Base-by-base conservation (phyloP, 1,140 invertebrate genomes). In the Aphidius gifuensis region DNA sequence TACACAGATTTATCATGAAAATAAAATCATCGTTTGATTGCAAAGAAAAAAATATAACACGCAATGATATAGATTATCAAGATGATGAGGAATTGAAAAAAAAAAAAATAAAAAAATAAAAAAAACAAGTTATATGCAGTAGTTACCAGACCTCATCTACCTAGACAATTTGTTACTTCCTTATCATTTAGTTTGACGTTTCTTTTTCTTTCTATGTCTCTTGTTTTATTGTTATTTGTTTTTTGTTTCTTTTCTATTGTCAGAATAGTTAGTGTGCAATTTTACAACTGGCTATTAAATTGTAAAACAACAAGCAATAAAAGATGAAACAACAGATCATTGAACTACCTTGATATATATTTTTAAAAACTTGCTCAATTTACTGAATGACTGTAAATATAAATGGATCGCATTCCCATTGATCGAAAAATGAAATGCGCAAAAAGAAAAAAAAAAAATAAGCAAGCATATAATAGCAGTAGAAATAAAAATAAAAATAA, bases 81-180 rank as follows among this genome's bases (percentile, higher is more conserved):
- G 23, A 32, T 32, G 23, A 32, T 32, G 23, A 32, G 23, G 23
- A 32, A 32, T 32, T 32, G 23, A 4, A 32, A 32, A 2, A 32
- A 32, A 32, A 32, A 32, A 32, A 32, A 32, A 32, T 3, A 32
- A 32, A 32, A 16, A 16, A 16, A 16, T 16, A 32, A 32, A 32
- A 32, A 32, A 32, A 32, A 32, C 23, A 32, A 32, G 23, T 32
- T 32, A 32, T 32, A 32, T 32, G 59, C 58, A 60, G 40, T 47
- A 64, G 55, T 56, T 57, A 57, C 44, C 32, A 65, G 65, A 61
- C 62, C 71, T 71, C 65, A 64, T 70, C 74, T 70, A 73, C 66
- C 72, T 72, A 73, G 73, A 78, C 76, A 78, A 78, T 78, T 78
- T 78, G 74, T 77, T 73, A 77, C 71, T 74, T 78, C 73, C 76